Evolutionary conservation across 2,888 invertebrate species (phyloP).

Genomic region (Villa cingulata): DNA sequence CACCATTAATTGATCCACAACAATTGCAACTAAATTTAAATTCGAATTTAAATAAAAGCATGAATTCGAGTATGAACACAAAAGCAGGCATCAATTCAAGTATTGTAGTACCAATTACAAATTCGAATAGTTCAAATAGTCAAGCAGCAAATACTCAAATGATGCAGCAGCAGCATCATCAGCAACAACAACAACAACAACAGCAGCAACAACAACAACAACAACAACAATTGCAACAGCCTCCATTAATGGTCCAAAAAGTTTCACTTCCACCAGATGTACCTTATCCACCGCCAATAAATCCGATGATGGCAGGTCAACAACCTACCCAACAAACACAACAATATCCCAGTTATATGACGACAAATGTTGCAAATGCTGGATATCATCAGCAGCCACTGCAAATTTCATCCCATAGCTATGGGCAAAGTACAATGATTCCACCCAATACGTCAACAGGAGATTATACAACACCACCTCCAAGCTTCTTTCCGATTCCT

Average conservation of each 20-base stretch:
- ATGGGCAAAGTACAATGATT: slow-evolving; percentile 8
- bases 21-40: slow-evolving; percentile 14
- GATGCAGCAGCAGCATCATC: slow-evolving; percentile 2
- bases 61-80: neutral
- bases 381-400: slow-evolving; percentile 2
- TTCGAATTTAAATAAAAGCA: neutral
- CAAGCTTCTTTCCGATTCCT: slow-evolving; percentile 51
- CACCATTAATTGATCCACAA: slow-evolving; percentile 21
- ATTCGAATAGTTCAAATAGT: neutral
- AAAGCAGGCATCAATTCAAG: neutral
- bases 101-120: neutral
- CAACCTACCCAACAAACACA: slow-evolving; percentile 20
- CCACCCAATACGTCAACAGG: slow-evolving; percentile 24
- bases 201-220: slow-evolving; percentile 5
- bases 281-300: slow-evolving; percentile 1
- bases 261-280: slow-evolving; percentile 26
- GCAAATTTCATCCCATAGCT: slow-evolving; percentile 5
- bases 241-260: slow-evolving; percentile 35
- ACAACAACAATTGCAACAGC: slow-evolving; percentile 13
- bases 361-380: too few species aligned
- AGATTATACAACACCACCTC: slow-evolving; percentile 42
- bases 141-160: slow-evolving; percentile 13
- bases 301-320: neutral
- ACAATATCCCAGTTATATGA: neutral
- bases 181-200: slow-evolving; percentile 13